A percentile compares a stretch with the other conserved stretches of the same genome.
phyloP scores from a whole-genome alignment of 2,113 vertebrate species.

The Oreotrochilus melanogaster region DNA sequence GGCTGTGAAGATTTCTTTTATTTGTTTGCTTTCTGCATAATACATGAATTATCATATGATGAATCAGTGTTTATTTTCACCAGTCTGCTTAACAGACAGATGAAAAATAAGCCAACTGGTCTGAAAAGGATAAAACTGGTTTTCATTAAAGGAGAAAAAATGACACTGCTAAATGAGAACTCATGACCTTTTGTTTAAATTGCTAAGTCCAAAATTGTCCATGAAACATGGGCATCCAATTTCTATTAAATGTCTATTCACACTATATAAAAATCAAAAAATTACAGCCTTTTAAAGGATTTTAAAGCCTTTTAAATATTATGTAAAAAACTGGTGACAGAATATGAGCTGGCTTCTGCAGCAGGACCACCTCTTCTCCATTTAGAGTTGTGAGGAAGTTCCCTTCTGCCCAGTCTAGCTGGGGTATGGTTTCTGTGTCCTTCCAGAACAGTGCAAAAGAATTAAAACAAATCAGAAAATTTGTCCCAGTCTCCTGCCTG shows the following conservation, averaged over 20 bases:
- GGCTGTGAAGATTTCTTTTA: not conserved
- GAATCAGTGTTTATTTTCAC: not conserved
- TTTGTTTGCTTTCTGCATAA: not conserved
- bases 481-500: not conserved
- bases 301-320: no score
- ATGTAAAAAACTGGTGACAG: no score
- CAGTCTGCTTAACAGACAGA: not conserved
- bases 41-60: not conserved
- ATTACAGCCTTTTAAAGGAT: not conserved
- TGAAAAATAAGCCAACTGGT: not conserved
- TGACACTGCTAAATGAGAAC: not conserved
- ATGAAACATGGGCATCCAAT: not conserved
- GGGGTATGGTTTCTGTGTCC: not conserved
- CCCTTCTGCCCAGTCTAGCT: not conserved
- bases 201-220: not conserved
- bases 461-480: not conserved
- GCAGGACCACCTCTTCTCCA: not conserved
- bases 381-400: not conserved
- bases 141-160: not conserved
- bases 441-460: not conserved
- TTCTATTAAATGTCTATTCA: not conserved
- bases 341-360: rapidly evolving
- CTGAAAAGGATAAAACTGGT: not conserved
- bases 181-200: not conserved
- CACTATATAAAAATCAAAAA: not conserved